Base-by-base conservation (phyloP, 2,113 vertebrate species). In the Apus apus region DNA sequence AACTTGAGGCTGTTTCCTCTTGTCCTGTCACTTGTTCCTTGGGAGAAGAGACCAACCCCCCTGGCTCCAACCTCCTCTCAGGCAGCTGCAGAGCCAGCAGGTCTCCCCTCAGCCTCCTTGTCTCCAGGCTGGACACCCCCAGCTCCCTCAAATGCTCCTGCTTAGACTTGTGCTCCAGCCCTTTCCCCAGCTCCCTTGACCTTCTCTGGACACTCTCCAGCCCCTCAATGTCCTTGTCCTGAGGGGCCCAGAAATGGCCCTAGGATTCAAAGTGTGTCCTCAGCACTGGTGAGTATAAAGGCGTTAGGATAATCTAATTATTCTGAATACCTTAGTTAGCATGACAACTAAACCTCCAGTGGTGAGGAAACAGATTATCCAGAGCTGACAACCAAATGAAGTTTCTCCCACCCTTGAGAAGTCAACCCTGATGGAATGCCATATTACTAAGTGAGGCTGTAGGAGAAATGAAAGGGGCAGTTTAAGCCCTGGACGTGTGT, bases 11-110 rank as follows among this genome's bases (percentile, higher is more conserved):
- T 0, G 0, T 45, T 87, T 66, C 9, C 17, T 53, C 32, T 30
- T 2, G 2, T 51, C 21, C 16, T 17, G 0, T 46, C 0, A 0
- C 13, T 18, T 19, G 15, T n/a, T 7, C 1, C 38, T 7, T 13
- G 21, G 19, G 10, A 87, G 21, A 8, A 68, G n/a, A 83, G 23
- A 12, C 13, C 1, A 0, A 3, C 12, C 1, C 5, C 27, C 7
- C 5, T 46, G 1, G 0, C 15, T 22, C 2, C 43, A 10, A 0
- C 4, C 21, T 40, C 36, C 21, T 40, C 36, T 23, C 67, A n/a
- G 18, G 15, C 0, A 64, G 21, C 0, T 79, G 11, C 3, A 48
- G 13, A 61, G 36, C 40, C 40, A 29, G 17, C 1, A 30, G 8
- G 17, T 15, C 4, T 54, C 6, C 8, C 29, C 17, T 36, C 5